Conservation (phyloP, 2,888 invertebrate genomes). For the Oscheius onirici region DNA sequence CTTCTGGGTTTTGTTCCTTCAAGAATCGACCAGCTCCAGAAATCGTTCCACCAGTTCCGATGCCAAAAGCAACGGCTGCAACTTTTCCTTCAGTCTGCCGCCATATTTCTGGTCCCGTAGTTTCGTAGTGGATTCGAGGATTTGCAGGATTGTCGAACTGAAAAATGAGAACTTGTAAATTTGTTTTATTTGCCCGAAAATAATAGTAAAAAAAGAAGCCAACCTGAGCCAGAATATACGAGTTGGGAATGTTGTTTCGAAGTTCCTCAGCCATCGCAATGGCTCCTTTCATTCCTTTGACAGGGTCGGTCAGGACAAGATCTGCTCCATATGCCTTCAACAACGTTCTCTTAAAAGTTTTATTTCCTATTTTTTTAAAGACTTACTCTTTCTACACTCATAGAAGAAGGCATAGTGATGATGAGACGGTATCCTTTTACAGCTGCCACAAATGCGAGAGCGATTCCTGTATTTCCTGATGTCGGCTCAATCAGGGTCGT, state of each 20-base stretch:
- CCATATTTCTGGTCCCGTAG: conserved; percentile 71
- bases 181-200: background rate
- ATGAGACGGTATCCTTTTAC: conserved; percentile 68
- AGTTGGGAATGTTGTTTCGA: conserved; percentile 58
- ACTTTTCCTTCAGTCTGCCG: conserved; percentile 65
- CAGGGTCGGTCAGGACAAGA: conserved; percentile 67
- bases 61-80: conserved; percentile 65
- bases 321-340: conserved; percentile 70
- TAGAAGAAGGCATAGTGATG: conserved; percentile 70
- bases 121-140: conserved; percentile 65
- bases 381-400: conserved; percentile 68
- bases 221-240: conserved; percentile 65
- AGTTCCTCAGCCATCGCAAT: conserved; percentile 66
- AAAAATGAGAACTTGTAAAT: background rate
- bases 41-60: conserved; percentile 69
- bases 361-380: background rate
- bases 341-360: conserved; percentile 58
- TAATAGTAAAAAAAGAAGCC: no score
- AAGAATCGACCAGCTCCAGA: conserved; percentile 67
- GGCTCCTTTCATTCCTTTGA: conserved; percentile 66
- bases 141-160: conserved; percentile 68
- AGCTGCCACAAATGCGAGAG: conserved; percentile 69
- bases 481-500: conserved; percentile 70
- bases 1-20: conserved; percentile 59
- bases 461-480: conserved; percentile 71